Evolutionary conservation across 2,113 vertebrate species (phyloP), one percentile per base, ranked within the genome.

Genomic region (Grammomys surdaster): DNA sequence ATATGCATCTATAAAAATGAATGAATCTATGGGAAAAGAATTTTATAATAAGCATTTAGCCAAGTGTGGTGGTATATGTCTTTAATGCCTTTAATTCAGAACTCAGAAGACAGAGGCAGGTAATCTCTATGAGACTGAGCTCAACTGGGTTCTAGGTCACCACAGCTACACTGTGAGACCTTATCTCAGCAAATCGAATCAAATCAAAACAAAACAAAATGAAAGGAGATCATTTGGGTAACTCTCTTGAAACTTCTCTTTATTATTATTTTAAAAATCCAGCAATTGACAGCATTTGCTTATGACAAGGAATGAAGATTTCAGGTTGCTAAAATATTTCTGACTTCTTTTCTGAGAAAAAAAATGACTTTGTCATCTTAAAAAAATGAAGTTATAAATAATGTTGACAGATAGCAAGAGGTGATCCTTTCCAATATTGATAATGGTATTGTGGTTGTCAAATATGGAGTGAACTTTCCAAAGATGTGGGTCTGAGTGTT

Each of bases 361-460:
- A 63, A 63, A 94, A 94, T 88, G 4, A 60, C 4, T 91, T 95
- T n/a, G 56, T 56, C 40, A 95, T 95, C 89, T 89, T 94, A 73
- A 95, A 94, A 93, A 96, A 96, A 94, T 76, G 84, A 40, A 89
- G n/a, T 92, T 94, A 94, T 51, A 94, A 96, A 95, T 88, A 91
- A 24, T 73, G 89, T 94, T 96, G 90, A 82, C 24, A 86, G 73
- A 76, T 73, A 98, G 76, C 86, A 95, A 95, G 48, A 96, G 86
- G 77, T 89, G 22, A 94, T 81, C 43, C 5, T 88, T 48, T 73
- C 60, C 58, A 93, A n/a, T 93, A 56, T 97, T 96, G 91, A 48
- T 73, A 69, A 46, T 93, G 67, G 93, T 94, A 93, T 96, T 91
- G 93, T 69, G 48, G 84, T 97, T 97, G 67, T 80, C 75, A 97